These are phyloP conservation scores for Acanthurus lineatus DNA, from an alignment of 2,797 vertebrate species.

Conservation along the genomic window DNA sequence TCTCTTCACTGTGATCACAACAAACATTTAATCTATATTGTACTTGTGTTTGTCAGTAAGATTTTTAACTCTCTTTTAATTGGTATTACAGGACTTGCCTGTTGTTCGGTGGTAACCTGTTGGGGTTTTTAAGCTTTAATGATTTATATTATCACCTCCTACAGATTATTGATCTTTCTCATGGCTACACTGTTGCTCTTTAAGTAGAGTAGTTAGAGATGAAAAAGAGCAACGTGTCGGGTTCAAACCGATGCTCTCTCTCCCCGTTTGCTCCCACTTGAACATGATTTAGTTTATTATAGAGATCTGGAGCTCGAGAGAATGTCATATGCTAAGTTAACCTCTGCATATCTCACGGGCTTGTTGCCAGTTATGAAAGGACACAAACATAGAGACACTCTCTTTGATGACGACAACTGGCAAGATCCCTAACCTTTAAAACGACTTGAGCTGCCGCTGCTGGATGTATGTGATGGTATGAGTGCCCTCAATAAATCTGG, in stretches of 20 bases:
- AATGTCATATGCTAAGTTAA: constrained; percentile 86
- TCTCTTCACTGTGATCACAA: constrained; percentile 1
- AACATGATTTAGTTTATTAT: constrained; percentile 73
- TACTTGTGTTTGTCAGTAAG: constrained; percentile 23
- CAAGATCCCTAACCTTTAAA: constrained; percentile 81
- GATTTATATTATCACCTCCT: constrained; percentile 56
- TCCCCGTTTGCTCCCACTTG: constrained; percentile 57
- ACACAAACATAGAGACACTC: constrained; percentile 74
- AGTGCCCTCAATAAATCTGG: constrained; percentile 81
- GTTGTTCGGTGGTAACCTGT: constrained; percentile 23
- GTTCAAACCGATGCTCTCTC: constrained; percentile 47
- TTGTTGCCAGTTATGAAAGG: constrained; percentile 73
- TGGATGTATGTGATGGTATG: constrained; percentile 63
- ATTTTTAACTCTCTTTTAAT: constrained; percentile 33
- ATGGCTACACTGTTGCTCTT: constrained; percentile 29
- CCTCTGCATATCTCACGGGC: constrained; percentile 79
- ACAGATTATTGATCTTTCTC: constrained; percentile 46
- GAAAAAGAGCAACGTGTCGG: constrained; percentile 48
- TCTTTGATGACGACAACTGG: constrained; percentile 81
- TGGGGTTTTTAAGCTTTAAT: constrained; percentile 39
- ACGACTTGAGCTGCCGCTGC: constrained; percentile 56
- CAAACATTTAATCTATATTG: background rate
- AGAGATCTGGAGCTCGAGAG: constrained; percentile 62
- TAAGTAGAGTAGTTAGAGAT: constrained; percentile 31
- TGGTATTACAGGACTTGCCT: constrained; percentile 34